Base-by-base conservation (phyloP, 2,797 vertebrate species). In the Sebastes trivittatus region DNA sequence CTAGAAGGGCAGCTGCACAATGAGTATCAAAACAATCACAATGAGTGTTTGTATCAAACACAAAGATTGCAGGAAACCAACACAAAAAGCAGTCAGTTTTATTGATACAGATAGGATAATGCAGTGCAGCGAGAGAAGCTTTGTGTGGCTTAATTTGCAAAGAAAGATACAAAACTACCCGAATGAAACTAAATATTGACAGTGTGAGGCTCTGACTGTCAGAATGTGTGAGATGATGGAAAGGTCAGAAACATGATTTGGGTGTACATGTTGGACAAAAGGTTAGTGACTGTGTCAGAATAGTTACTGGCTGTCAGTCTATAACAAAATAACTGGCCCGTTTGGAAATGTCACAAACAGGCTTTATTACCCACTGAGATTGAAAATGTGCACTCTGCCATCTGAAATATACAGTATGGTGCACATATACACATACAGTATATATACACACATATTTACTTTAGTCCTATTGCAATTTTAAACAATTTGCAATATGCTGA, bases 191-290 rank as follows among this genome's bases (percentile, higher is more conserved):
- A 69, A 82, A 81, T 89, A 92, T 89, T 92, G 89, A 87, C 83
- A 79, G 62, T n/a, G 7, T 20, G 59, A 85, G 77, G 61, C 78
- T 80, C 72, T 2, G 36, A 73, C 80, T 92, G 90, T 90, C 84
- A 88, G 80, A 82, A 78, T 81, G 70, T 83, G 54, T 78, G 80
- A 83, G 80, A 82, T 63, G 78, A 87, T 66, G 20, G 79, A 90
- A 94, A 92, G 89, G 91, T 94, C 89, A 89, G 80, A 89, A 81
- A 80, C 89, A 93, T 89, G 90, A 92, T 90, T 88, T 90, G 82
- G 84, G 78, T 90, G 79, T 87, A 77, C 83, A 85, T 90, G 87
- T 87, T 92, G 60, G 52, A 83, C 87, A 86, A 91, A 93, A 93
- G 89, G 91, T 93, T 93, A 92, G 86, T 68, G 80, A 81, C 85